These are phyloP conservation scores for Hyperoplus lanceolatus DNA, from an alignment of 2,797 vertebrate genomes.

Conservation along the genomic window DNA sequence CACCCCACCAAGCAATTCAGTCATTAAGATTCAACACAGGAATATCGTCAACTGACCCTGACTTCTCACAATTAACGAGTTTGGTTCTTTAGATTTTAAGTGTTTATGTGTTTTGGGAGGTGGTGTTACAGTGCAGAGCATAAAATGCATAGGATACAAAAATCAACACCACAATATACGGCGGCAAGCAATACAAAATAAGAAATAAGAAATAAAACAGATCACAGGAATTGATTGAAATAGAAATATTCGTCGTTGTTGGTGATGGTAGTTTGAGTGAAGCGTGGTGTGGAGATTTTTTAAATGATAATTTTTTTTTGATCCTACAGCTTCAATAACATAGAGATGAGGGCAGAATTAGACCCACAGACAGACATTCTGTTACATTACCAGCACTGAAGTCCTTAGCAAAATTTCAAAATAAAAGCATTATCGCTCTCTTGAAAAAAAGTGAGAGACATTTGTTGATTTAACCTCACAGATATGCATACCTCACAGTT, in stretches of 20 bases:
- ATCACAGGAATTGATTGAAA: slow-evolving; percentile 60
- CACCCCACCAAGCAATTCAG: slow-evolving; percentile 11
- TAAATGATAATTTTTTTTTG: slow-evolving; percentile 28
- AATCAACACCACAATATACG: slow-evolving; percentile 69
- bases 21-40: slow-evolving; percentile 36
- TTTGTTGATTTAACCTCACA: slow-evolving; percentile 40
- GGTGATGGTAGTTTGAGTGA: slow-evolving; percentile 7
- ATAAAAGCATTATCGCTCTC: slow-evolving; percentile 52
- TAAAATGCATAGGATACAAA: slow-evolving; percentile 80
- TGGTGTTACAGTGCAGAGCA: slow-evolving; percentile 56
- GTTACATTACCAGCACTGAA: slow-evolving; percentile 60
- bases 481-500: slow-evolving; percentile 59
- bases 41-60: slow-evolving; percentile 23
- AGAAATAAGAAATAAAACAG: background rate
- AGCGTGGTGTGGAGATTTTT: slow-evolving; percentile 23
- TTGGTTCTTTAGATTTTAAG: slow-evolving; percentile 33
- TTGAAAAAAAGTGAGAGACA: slow-evolving; percentile 52
- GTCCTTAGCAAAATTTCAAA: slow-evolving; percentile 67
- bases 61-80: slow-evolving; percentile 30
- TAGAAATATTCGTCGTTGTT: slow-evolving; percentile 73
- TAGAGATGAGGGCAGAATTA: slow-evolving; percentile 47
- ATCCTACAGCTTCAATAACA: slow-evolving; percentile 50
- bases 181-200: slow-evolving; percentile 63
- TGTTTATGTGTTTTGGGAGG: slow-evolving; percentile 34
- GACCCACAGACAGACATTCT: slow-evolving; percentile 59